A percentile compares a stretch with the other conserved stretches of the same genome.
Evolutionary conservation across 2,888 invertebrate species (phyloP).

Genomic region (Fabriciana adippe): DNA sequence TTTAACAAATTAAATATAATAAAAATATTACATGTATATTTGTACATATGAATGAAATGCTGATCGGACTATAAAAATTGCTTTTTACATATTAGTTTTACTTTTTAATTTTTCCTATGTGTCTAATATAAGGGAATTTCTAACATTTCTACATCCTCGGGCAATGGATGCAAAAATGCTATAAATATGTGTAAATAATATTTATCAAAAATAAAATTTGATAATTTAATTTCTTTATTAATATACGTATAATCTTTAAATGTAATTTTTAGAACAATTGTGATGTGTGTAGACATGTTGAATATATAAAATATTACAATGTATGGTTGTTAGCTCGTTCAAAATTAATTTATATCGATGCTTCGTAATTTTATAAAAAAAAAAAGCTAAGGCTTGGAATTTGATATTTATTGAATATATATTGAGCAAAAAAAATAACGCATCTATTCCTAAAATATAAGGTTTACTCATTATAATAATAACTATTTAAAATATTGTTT

Average conservation of each 20-base stretch:
- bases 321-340: too few species aligned
- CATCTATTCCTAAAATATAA: too few species aligned
- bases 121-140: constrained; percentile 8
- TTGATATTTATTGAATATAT: too few species aligned
- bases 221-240: background rate
- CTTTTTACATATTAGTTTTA: constrained; percentile 13
- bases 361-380: too few species aligned
- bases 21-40: constrained; percentile 40
- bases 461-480: too few species aligned
- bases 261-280: constrained; percentile 7
- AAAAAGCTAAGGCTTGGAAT: too few species aligned
- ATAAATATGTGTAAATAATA: constrained; percentile 11
- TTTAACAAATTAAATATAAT: constrained; percentile 38
- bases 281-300: constrained; percentile 11
- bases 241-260: background rate
- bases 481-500: too few species aligned
- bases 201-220: background rate
- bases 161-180: constrained; percentile 74
- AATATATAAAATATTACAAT: background rate
- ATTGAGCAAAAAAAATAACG: too few species aligned
- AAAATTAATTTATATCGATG: too few species aligned
- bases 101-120: background rate
- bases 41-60: constrained; percentile 59
- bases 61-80: constrained; percentile 58
- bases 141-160: constrained; percentile 68